Evolutionary conservation across 2,797 vertebrate species (phyloP).

Genomic region (Tragopan temminckii): DNA sequence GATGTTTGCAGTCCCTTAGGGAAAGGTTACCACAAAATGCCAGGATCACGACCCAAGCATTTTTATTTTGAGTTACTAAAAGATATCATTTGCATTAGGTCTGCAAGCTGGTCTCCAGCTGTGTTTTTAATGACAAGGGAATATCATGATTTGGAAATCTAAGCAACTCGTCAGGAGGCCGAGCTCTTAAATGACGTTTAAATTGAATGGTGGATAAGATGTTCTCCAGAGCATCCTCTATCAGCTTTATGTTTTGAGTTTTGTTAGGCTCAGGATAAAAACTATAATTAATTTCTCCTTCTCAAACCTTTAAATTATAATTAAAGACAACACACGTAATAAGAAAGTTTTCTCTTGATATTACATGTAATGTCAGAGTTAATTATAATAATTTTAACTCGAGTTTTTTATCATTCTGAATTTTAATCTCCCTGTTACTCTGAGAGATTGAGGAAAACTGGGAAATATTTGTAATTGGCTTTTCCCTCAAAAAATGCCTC

Average conservation of each 20-base stretch:
- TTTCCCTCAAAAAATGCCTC: not conserved
- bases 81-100: not conserved
- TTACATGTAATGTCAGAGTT: constrained; percentile 47
- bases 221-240: constrained; percentile 44
- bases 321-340: constrained; percentile 68
- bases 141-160: constrained; percentile 26
- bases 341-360: constrained; percentile 74
- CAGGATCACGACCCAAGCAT: not conserved
- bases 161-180: constrained; percentile 41
- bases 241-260: constrained; percentile 61
- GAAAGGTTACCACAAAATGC: not conserved
- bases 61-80: constrained; percentile 7
- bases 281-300: constrained; percentile 69
- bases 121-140: constrained; percentile 52
- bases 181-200: constrained; percentile 56
- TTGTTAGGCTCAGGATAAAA: constrained; percentile 42
- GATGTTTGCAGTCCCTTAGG: not conserved
- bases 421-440: constrained; percentile 45
- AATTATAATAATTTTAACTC: constrained; percentile 66
- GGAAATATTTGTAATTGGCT: not conserved
- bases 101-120: constrained; percentile 28
- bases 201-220: constrained; percentile 41
- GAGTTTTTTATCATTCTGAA: constrained; percentile 49
- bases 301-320: constrained; percentile 67
- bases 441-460: not conserved